Conservation (phyloP, 2,888 invertebrate species). For the Ptycholaimellus sp. region DNA sequence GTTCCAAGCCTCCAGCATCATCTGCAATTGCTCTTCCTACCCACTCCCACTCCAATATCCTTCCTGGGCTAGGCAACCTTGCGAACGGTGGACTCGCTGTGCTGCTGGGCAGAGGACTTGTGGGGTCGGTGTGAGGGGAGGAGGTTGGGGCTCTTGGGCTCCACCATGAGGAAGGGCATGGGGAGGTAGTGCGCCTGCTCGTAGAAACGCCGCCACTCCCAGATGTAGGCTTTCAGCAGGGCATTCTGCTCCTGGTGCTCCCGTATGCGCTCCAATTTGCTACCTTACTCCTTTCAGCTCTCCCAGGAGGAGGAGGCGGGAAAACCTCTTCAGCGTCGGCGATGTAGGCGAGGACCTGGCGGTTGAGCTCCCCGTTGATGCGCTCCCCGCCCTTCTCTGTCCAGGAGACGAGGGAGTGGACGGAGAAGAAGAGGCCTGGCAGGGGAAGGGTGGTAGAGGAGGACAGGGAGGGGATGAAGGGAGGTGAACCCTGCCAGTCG, state of each 20-base stretch:
- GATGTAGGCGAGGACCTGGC: conserved; percentile 6
- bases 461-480: no score
- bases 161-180: conserved; percentile 13
- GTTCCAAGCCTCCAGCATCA: conserved; percentile 97
- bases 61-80: no score
- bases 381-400: conserved; percentile 54
- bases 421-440: conserved; percentile 34
- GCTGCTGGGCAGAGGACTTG: no score
- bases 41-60: no score
- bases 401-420: conserved; percentile 86
- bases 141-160: no score
- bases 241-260: conserved; percentile 81
- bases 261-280: conserved; percentile 46
- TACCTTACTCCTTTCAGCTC: no score
- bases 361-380: conserved; percentile 6
- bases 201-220: conserved; percentile 93
- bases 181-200: conserved; percentile 70
- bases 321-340: conserved; percentile 10
- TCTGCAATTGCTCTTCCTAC: no score
- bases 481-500: conserved; percentile 98
- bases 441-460: no score
- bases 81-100: no score
- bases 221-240: conserved; percentile 76
- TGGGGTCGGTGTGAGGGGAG: no score
- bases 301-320: no score